Percentiles rank a stretch among this genome's conserved stretches.
phyloP scores from a whole-genome alignment of 2,113 vertebrate species.

The Leiothrix lutea region DNA sequence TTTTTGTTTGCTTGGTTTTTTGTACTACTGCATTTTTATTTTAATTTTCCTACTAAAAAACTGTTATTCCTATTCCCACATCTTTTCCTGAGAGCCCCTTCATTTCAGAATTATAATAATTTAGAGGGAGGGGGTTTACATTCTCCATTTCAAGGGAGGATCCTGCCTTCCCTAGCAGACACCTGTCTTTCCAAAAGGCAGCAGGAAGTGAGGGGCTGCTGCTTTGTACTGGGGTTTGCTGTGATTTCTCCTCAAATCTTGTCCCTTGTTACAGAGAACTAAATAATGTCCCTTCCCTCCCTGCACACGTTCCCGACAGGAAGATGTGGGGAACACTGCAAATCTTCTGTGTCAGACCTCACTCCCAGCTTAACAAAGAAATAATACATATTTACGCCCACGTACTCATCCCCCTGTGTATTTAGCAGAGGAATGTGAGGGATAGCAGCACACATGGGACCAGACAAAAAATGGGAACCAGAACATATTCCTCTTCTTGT shows the following conservation, averaged over 20 bases:
- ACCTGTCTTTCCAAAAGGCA: not conserved
- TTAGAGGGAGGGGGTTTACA: not conserved
- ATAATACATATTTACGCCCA: constrained; percentile 40
- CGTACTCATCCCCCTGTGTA: not conserved
- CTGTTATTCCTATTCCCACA: not conserved
- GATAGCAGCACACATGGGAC: not conserved
- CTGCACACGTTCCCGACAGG: not conserved
- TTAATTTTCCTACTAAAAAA: not conserved
- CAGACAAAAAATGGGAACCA: not conserved
- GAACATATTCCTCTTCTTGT: constrained; percentile 42
- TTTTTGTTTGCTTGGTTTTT: not conserved
- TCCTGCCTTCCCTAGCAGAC: not conserved
- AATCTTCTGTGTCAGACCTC: not conserved
- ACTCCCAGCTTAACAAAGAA: not conserved
- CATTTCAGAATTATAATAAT: not conserved
- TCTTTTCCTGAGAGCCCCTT: not conserved
- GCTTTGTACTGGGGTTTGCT: not conserved
- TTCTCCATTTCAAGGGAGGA: not conserved
- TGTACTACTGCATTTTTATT: not conserved
- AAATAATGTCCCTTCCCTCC: not conserved
- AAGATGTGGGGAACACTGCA: not conserved
- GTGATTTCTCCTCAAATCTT: not conserved
- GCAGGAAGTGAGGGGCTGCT: not conserved
- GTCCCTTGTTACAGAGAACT: not conserved
- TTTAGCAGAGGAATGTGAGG: constrained; percentile 5